Conservation (phyloP, 2,888 invertebrate species). For the Hypselothyrea guttata region DNA sequence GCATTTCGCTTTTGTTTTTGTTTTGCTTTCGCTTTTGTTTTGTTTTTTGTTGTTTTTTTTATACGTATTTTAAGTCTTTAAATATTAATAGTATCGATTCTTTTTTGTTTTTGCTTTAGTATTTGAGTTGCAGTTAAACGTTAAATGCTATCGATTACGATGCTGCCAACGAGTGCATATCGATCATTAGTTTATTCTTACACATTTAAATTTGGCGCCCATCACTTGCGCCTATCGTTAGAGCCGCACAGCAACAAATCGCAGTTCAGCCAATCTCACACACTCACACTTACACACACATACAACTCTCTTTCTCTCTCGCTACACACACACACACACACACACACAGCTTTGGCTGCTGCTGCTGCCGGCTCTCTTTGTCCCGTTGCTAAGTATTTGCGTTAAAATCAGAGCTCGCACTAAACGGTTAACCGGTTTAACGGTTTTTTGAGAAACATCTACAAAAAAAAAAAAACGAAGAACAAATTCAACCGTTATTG, state of each 20-base stretch:
- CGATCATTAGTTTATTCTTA: constrained; percentile 31
- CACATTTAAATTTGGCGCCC: constrained; percentile 21
- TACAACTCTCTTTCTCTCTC: background rate
- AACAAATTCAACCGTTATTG: too few species aligned
- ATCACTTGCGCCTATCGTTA: constrained; percentile 13
- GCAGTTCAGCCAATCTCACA: constrained; percentile 1
- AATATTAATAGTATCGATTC: constrained; percentile 37
- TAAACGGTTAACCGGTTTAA: too few species aligned
- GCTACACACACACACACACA: constrained; percentile 13
- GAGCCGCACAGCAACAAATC: constrained; percentile 32
- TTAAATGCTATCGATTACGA: constrained; percentile 46
- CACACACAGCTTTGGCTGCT: constrained; percentile 19
- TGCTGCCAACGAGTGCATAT: constrained; percentile 23
- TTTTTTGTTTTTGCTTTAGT: constrained; percentile 15
- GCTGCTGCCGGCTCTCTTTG: constrained; percentile 11
- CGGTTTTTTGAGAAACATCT: too few species aligned
- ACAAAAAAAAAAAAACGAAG: too few species aligned
- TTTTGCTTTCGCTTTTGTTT: too few species aligned
- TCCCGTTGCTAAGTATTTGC: too few species aligned
- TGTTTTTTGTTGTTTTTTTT: constrained; percentile 34
- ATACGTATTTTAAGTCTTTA: constrained; percentile 41
- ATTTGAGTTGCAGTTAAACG: constrained; percentile 27
- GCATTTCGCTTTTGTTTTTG: constrained; percentile 34
- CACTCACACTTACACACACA: background rate
- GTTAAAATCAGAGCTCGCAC: too few species aligned